Base-by-base conservation (phyloP, 2,797 vertebrate species). In the Cirrhinus mrigala region DNA sequence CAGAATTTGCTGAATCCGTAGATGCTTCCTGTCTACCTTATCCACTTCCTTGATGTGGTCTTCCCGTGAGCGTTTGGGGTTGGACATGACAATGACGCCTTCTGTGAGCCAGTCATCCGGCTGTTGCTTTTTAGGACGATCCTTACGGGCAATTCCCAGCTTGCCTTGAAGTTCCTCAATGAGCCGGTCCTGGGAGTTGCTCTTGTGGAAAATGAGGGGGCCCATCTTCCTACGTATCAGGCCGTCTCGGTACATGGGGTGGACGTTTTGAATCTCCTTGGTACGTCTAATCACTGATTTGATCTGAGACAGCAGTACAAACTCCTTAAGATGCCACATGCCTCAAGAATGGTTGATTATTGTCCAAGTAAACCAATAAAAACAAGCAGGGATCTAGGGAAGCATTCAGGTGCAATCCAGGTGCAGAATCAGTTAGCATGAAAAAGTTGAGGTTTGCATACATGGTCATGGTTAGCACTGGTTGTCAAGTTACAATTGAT, bases 211-310 rank as follows among this genome's bases (percentile, higher is more conserved):
- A 91, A 97, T 94, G 85, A 97, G 92, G 1, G 98, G 97, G 68
- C 97, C 97, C 96, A 97, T 94, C 92, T 96, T 97, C 83, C 96
- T 95, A 33, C 97, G 96, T 40, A 96, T 94, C 84, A 96, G 93
- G 79, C 95, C 96, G 10, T 98, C 97, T 60, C 96, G 96, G 92
- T 92, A 98, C 98, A 99, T 97, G 46, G 98, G 98, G 91, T 99
- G 98, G 62, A 97, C 96, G 11, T 98, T 97, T 56, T 95, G 58
- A 0, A 96, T 96, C 94, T 99, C 97, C 94, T 96, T 98, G 90
- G 98, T 99, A 93, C 97, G 97, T 91, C 96, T 96, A 93, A 99
- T 99, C 92, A 99, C 96, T 29, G 97, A 97, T 91, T 98, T 97
- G 91, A 99, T 97, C 98, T 99, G 93, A 89, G 93, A 71, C 69